Conservation (phyloP, 2,888 invertebrate genomes). For the Podotricha telesiphe region DNA sequence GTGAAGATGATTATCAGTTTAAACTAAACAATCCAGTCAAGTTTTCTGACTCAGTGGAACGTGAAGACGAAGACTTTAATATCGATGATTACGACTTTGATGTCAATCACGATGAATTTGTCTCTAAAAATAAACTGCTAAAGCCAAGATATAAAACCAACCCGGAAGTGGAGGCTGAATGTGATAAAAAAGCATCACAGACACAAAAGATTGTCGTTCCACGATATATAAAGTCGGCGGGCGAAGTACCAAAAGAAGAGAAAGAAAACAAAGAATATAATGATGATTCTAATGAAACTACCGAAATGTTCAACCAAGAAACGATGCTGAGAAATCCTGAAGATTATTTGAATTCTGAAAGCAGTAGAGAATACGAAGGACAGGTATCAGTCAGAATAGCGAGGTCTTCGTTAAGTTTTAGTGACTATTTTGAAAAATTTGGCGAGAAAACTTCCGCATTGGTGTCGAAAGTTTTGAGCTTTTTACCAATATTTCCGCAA, state of each 20-base stretch:
- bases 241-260: slow-evolving; percentile 48
- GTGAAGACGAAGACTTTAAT: slow-evolving; percentile 75
- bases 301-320: slow-evolving; percentile 43
- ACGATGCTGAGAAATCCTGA: slow-evolving; percentile 42
- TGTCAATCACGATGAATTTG: slow-evolving; percentile 70
- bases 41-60: slow-evolving; percentile 60
- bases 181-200: slow-evolving; percentile 37
- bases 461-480: slow-evolving; percentile 53
- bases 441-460: slow-evolving; percentile 51
- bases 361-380: slow-evolving; percentile 52
- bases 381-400: slow-evolving; percentile 50
- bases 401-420: slow-evolving; percentile 57
- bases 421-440: slow-evolving; percentile 50
- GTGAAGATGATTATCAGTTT: slow-evolving; percentile 65
- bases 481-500: slow-evolving; percentile 63
- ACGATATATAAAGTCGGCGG: slow-evolving; percentile 44
- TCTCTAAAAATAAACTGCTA: slow-evolving; percentile 62
- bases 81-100: slow-evolving; percentile 74
- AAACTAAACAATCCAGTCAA: slow-evolving; percentile 52
- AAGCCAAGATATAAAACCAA: slow-evolving; percentile 57
- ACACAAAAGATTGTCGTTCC: slow-evolving; percentile 32
- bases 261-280: slow-evolving; percentile 56
- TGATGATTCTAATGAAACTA: slow-evolving; percentile 56
- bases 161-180: slow-evolving; percentile 35
- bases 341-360: slow-evolving; percentile 56